phyloP scores from a whole-genome alignment of 2,888 invertebrate species.

The Yponomeuta malinellus region DNA sequence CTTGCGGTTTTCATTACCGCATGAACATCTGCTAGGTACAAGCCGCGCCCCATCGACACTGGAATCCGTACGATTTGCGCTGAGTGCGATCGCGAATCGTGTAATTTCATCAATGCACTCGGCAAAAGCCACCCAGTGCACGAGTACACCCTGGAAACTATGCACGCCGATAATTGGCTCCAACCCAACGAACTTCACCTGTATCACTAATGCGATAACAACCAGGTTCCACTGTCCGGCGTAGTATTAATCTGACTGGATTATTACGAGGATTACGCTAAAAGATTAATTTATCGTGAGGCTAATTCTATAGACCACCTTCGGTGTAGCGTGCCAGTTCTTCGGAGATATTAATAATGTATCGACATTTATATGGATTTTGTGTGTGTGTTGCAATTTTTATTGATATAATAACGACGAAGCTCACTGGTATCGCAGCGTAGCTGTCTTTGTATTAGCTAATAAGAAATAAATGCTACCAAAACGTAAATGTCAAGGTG shows the following conservation, averaged over 20 bases:
- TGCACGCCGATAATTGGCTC: background rate
- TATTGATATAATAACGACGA: too few species aligned
- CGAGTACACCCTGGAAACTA: background rate
- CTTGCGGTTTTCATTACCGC: background rate
- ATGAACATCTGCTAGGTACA: background rate
- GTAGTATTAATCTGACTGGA: background rate
- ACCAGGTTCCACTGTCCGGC: background rate
- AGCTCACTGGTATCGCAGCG: too few species aligned
- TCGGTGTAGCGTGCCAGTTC: background rate
- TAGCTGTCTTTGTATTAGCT: background rate
- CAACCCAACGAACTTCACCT: background rate
- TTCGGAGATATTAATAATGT: background rate
- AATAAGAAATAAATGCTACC: background rate
- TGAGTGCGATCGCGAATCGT: background rate
- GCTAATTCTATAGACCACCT: conserved; percentile 9
- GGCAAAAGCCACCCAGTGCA: background rate
- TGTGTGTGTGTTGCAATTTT: background rate
- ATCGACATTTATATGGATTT: background rate
- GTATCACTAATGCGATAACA: background rate
- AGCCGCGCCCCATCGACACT: background rate
- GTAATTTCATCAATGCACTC: background rate
- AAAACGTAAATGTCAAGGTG: conserved; percentile 6
- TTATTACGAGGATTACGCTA: conserved; percentile 6
- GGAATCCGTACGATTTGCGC: background rate
- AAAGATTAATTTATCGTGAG: conserved; percentile 5